These are phyloP conservation scores for Muscina levida DNA, from an alignment of 2,888 invertebrate genomes.

Conservation along the genomic window DNA sequence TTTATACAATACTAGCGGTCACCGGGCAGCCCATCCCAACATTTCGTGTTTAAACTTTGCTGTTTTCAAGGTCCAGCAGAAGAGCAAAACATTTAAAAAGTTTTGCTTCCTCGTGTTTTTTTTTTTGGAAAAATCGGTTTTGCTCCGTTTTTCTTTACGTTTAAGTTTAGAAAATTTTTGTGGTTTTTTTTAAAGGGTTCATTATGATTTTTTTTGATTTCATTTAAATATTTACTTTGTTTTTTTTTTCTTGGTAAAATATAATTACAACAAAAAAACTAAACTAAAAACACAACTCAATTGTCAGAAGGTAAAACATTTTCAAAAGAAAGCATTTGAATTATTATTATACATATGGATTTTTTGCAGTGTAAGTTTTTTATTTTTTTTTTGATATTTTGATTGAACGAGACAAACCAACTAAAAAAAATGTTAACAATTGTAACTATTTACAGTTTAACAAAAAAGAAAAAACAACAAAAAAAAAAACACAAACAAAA, in stretches of 20 bases:
- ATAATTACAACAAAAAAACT: conserved; percentile 32
- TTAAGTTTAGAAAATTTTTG: conserved; percentile 19
- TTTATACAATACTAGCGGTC: conserved; percentile 79
- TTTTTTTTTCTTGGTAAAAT: conserved; percentile 35
- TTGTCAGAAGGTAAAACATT: no score
- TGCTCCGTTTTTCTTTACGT: neutral
- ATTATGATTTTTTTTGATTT: conserved; percentile 64
- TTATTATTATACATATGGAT: conserved; percentile 27
- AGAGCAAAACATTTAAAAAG: conserved; percentile 26
- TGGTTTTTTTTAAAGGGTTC: conserved; percentile 60
- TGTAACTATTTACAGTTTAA: conserved; percentile 54
- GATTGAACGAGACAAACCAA: conserved; percentile 66
- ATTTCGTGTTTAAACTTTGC: conserved; percentile 71
- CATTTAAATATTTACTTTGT: conserved; percentile 65
- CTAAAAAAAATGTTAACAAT: conserved; percentile 48
- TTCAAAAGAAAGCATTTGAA: conserved; percentile 48
- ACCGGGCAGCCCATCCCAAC: conserved; percentile 81
- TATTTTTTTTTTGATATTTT: conserved; percentile 47
- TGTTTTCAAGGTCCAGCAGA: conserved; percentile 42
- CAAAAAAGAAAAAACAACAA: conserved; percentile 33
- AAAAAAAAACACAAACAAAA: conserved; percentile 49
- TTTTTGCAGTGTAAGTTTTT: conserved; percentile 57
- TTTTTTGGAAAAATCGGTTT: conserved; percentile 28
- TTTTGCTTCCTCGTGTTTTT: conserved; percentile 39
- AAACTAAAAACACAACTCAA: conserved; percentile 3